A percentile compares a stretch with the other conserved stretches of the same genome.
These are phyloP conservation scores for Megaptera novaeangliae DNA, from an alignment of 2,113 vertebrate genomes.

Conservation along the genomic window DNA sequence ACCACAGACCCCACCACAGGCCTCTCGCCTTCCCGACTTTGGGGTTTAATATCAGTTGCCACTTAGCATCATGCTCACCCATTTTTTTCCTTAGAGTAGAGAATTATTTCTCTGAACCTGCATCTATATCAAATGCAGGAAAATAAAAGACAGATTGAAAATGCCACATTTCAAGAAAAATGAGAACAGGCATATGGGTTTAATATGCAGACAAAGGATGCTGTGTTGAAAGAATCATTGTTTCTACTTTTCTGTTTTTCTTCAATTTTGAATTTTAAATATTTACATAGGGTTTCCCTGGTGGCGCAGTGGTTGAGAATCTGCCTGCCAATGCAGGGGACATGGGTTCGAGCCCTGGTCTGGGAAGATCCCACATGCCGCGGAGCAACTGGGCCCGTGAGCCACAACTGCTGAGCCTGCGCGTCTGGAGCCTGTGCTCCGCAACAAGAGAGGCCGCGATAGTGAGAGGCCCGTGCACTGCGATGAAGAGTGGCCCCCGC, in stretches of 20 bases:
- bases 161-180: constrained; percentile 50
- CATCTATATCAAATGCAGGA: constrained; percentile 38
- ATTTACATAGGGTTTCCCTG: background rate
- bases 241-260: constrained; percentile 24
- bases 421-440: too few species aligned
- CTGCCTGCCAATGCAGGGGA: too few species aligned
- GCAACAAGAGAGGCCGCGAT: rapidly evolving
- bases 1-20: background rate
- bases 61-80: constrained; percentile 25
- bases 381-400: too few species aligned
- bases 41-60: constrained; percentile 25
- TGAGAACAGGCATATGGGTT: constrained; percentile 57
- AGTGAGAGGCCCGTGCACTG: too few species aligned
- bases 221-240: constrained; percentile 55
- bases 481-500: too few species aligned
- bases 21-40: background rate
- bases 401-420: too few species aligned
- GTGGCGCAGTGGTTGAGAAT: too few species aligned
- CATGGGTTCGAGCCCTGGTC: too few species aligned
- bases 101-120: constrained; percentile 45
- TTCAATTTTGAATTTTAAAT: constrained; percentile 41
- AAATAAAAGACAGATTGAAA: constrained; percentile 66
- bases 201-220: constrained; percentile 58
- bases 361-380: too few species aligned
- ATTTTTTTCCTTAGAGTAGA: background rate